These are phyloP conservation scores for Chrysolina oricalcia DNA, from an alignment of 2,888 invertebrate genomes.

Conservation along the genomic window DNA sequence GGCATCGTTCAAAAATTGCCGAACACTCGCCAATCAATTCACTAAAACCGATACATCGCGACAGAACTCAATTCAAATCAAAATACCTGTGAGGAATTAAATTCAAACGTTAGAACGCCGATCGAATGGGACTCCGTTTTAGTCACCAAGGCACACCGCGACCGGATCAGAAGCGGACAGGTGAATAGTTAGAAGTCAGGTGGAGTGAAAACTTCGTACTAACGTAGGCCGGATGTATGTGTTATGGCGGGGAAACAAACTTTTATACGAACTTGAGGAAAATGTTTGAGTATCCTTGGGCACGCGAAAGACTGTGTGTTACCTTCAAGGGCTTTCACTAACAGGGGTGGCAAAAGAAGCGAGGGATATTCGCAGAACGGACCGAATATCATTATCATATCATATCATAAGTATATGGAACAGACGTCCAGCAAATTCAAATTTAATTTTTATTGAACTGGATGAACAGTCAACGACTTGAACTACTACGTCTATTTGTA, in stretches of 20 bases:
- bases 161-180: conserved; percentile 57
- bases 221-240: conserved; percentile 55
- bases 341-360: background rate
- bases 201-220: conserved; percentile 56
- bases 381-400: background rate
- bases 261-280: conserved; percentile 44
- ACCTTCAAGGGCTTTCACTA: background rate
- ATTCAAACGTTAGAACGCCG: conserved; percentile 16
- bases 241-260: conserved; percentile 50
- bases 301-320: conserved; percentile 19
- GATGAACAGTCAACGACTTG: too few species aligned
- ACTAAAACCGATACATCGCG: conserved; percentile 8
- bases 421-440: too few species aligned
- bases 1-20: conserved; percentile 67
- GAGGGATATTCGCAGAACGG: background rate
- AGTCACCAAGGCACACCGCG: conserved; percentile 55
- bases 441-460: too few species aligned
- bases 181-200: conserved; percentile 63
- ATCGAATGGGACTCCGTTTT: conserved; percentile 23
- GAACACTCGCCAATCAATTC: conserved; percentile 18
- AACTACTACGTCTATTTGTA: too few species aligned
- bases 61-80: conserved; percentile 5
- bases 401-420: too few species aligned
- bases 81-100: background rate
- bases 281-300: conserved; percentile 26